Evolutionary conservation across 2,888 invertebrate genomes (phyloP).

Genomic region (Tenodera sinensis): DNA sequence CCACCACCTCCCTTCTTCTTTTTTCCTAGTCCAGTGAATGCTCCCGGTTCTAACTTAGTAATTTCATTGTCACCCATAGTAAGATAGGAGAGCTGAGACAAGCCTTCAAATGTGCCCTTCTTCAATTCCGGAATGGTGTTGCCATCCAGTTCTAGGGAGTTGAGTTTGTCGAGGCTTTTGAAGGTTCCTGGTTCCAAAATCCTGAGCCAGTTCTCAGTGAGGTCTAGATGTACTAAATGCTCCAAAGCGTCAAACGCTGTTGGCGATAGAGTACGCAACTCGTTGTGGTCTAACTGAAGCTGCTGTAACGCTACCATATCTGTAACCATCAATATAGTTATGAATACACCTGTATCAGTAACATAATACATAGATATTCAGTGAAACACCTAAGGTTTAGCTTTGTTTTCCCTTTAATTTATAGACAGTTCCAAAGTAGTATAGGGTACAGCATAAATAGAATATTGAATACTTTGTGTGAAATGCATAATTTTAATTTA

Average conservation of each 20-base stretch:
- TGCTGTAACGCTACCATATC: background rate
- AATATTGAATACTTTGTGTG: too few species aligned
- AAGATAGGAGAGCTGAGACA: background rate
- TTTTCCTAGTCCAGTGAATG: background rate
- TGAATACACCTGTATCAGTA: too few species aligned
- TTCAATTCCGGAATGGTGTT: background rate
- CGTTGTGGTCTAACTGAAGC: background rate
- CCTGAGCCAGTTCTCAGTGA: background rate
- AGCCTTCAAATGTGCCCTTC: background rate
- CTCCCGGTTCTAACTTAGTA: background rate
- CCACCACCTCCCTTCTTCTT: background rate
- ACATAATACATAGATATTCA: too few species aligned
- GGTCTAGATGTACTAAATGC: background rate
- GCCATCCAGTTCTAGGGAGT: background rate
- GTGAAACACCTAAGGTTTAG: too few species aligned
- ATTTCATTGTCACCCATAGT: background rate
- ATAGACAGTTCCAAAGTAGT: too few species aligned
- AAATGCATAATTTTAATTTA: too few species aligned
- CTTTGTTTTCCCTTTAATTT: too few species aligned
- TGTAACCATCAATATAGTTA: background rate
- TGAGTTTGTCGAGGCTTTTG: background rate
- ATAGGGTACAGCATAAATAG: too few species aligned
- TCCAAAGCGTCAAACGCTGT: background rate
- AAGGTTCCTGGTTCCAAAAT: background rate
- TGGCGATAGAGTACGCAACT: background rate